Evolutionary conservation across 1,140 invertebrate species (phyloP).

Genomic region (Calycopis cecrops): DNA sequence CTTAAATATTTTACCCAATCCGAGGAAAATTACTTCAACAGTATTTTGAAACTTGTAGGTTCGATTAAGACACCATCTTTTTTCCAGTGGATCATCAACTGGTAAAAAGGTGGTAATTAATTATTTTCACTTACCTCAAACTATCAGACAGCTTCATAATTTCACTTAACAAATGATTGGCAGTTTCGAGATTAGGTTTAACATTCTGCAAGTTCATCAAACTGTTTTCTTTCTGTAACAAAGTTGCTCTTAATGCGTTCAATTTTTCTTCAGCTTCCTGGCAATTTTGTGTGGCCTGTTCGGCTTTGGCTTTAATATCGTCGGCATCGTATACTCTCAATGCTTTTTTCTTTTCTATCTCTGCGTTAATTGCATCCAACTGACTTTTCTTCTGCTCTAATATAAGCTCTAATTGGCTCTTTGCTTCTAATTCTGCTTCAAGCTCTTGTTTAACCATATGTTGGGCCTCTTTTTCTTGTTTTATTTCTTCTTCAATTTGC

Average conservation of each 20-base stretch:
- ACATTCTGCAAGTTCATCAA: conserved; percentile 54
- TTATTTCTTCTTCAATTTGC: conserved; percentile 49
- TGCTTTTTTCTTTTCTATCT: conserved; percentile 47
- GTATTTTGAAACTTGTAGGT: no score
- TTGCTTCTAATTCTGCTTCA: conserved; percentile 42
- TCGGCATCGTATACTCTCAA: conserved; percentile 57
- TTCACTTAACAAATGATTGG: conserved; percentile 49
- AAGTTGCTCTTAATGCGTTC: conserved; percentile 31
- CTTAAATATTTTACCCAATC: no score
- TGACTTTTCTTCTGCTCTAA: conserved; percentile 50
- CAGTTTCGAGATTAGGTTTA: conserved; percentile 47
- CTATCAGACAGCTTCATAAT: conserved; percentile 47
- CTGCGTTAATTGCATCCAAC: conserved; percentile 42
- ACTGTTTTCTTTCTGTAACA: conserved; percentile 54
- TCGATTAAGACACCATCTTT: no score
- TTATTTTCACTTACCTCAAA: conserved; percentile 42
- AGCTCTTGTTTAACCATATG: conserved; percentile 41
- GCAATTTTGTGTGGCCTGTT: conserved; percentile 42
- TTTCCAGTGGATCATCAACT: no score
- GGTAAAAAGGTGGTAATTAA: no score
- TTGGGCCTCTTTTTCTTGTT: conserved; percentile 43
- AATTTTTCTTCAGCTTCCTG: conserved; percentile 51
- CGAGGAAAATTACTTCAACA: no score
- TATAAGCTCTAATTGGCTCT: conserved; percentile 37
- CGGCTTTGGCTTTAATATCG: conserved; percentile 46